Conservation (phyloP, 2,797 vertebrate genomes). For the Alectoris magna region DNA sequence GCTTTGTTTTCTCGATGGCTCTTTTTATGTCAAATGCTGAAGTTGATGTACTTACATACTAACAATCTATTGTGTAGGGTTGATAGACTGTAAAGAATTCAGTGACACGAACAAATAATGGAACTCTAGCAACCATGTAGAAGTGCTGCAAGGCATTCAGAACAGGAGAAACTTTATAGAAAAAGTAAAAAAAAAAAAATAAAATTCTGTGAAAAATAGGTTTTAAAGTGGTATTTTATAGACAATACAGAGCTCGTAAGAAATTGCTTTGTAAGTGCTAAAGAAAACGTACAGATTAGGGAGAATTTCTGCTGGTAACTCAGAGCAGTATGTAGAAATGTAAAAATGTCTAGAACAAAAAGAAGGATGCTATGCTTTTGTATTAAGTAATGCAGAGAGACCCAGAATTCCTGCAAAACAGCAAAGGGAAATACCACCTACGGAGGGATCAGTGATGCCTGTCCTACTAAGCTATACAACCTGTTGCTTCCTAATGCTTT, state of each 20-base stretch:
- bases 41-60: neutral
- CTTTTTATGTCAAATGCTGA: neutral
- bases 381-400: neutral
- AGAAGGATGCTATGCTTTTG: neutral
- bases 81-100: neutral
- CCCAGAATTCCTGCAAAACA: neutral
- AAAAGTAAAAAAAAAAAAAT: neutral
- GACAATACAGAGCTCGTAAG: neutral
- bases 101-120: neutral
- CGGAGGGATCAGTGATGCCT: neutral
- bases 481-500: neutral
- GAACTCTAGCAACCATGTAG: neutral
- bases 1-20: slow-evolving; percentile 7
- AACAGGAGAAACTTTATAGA: neutral
- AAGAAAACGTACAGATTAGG: neutral
- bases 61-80: neutral
- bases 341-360: neutral
- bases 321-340: neutral
- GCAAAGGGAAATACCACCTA: neutral
- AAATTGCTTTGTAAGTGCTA: neutral
- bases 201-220: neutral
- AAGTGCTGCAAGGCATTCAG: neutral
- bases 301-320: neutral
- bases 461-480: neutral
- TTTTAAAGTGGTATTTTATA: neutral